phyloP scores from a whole-genome alignment of 2,888 invertebrate genomes.

The Hydraecia micacea region DNA sequence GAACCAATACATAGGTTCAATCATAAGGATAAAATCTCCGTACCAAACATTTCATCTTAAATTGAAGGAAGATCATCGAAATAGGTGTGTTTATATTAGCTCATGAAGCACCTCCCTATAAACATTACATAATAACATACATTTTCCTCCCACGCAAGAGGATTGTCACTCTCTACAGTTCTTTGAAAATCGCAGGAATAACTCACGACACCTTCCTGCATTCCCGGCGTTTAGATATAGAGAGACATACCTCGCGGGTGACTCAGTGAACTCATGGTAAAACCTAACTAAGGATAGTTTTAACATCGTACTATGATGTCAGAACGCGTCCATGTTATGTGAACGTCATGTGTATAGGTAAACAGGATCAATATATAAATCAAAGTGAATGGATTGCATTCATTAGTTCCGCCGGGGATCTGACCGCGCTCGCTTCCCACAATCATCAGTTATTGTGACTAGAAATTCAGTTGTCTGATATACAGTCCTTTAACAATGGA shows the following conservation, averaged over 20 bases:
- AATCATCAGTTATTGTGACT: constrained; percentile 10
- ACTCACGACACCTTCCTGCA: not conserved
- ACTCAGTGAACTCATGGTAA: not conserved
- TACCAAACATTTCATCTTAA: not conserved
- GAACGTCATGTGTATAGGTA: not conserved
- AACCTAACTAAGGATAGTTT: constrained; percentile 19
- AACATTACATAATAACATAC: not conserved
- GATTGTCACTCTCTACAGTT: not conserved
- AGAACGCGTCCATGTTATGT: not conserved
- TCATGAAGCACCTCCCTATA: too few species aligned
- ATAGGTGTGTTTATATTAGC: not conserved
- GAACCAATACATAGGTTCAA: not conserved
- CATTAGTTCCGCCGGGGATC: constrained; percentile 10
- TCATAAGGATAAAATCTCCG: not conserved
- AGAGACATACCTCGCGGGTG: not conserved
- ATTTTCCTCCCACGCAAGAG: not conserved
- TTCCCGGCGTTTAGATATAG: not conserved
- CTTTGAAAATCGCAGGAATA: not conserved
- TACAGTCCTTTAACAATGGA: constrained; percentile 37
- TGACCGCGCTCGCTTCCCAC: constrained; percentile 2
- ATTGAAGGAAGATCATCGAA: not conserved
- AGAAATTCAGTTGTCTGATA: constrained; percentile 31
- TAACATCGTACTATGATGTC: constrained; percentile 1
- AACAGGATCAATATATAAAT: constrained; percentile 16
- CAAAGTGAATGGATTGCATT: not conserved